phyloP scores from a whole-genome alignment of 2,113 vertebrate species.

The Amia ocellicauda region DNA sequence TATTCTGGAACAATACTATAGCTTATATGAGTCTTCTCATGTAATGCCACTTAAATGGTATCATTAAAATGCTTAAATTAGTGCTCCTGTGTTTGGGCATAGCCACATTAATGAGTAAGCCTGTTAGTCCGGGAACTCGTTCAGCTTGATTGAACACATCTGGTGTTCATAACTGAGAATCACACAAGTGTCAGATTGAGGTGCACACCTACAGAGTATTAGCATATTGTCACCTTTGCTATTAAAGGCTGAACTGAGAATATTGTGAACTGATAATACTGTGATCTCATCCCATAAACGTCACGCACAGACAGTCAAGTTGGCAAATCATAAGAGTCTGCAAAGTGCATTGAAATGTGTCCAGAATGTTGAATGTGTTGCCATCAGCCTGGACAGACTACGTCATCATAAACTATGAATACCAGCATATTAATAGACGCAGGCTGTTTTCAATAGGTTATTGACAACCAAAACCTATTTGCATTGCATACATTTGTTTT shows the following conservation, averaged over 20 bases:
- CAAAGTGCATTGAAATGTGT: constrained; percentile 37
- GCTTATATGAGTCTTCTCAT: constrained; percentile 30
- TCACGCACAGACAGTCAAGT: constrained; percentile 57
- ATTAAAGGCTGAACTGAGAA: constrained; percentile 63
- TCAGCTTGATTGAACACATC: constrained; percentile 63
- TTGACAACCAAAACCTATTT: too few relatives aligned
- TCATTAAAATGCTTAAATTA: constrained; percentile 62
- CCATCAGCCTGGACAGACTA: constrained; percentile 37
- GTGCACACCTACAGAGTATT: constrained; percentile 35
- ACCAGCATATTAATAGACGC: too few relatives aligned
- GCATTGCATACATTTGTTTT: too few relatives aligned
- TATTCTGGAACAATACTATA: neutral
- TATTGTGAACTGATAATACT: constrained; percentile 65
- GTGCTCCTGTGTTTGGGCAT: constrained; percentile 56
- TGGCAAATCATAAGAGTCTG: constrained; percentile 52
- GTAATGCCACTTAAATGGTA: constrained; percentile 39
- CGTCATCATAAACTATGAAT: constrained; percentile 25
- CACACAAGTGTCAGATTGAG: constrained; percentile 61
- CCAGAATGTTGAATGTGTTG: constrained; percentile 4
- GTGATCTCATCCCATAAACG: constrained; percentile 60
- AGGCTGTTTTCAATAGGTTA: too few relatives aligned
- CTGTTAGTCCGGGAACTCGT: constrained; percentile 48
- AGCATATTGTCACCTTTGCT: constrained; percentile 63
- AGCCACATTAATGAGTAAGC: constrained; percentile 65
- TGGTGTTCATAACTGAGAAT: constrained; percentile 58